Evolutionary conservation across 2,797 vertebrate species (phyloP).

Genomic region (Malurus leucopterus): DNA sequence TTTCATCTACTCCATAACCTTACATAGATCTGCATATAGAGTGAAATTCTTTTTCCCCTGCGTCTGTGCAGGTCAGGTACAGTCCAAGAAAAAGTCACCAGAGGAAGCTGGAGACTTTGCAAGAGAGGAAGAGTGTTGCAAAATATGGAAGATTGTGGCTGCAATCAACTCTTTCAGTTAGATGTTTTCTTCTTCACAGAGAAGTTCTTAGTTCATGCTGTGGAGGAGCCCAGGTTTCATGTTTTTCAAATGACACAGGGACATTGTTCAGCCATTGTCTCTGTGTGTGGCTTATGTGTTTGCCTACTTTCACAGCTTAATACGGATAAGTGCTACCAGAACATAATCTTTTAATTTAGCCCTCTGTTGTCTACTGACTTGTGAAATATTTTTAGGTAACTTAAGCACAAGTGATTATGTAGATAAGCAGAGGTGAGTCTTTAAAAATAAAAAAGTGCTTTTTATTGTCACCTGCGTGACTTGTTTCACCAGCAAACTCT

Average conservation of each 20-base stretch:
- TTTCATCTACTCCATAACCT: neutral
- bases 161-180: neutral
- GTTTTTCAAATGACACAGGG: neutral
- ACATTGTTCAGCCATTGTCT: neutral
- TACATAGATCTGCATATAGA: neutral
- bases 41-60: neutral
- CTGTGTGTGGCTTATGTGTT: neutral
- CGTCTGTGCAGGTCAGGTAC: neutral
- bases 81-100: neutral
- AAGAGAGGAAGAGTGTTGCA: neutral
- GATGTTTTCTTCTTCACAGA: neutral
- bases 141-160: neutral
- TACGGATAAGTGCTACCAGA: neutral
- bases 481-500: neutral
- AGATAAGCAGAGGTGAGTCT: neutral
- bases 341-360: slow-evolving; percentile 16
- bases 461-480: neutral
- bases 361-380: neutral
- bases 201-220: neutral
- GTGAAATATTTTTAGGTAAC: slow-evolving; percentile 35
- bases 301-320: slow-evolving; percentile 5
- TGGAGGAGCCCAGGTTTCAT: neutral
- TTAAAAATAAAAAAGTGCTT: neutral
- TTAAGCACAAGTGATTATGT: slow-evolving; percentile 19
- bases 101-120: neutral